Evolutionary conservation across 2,888 invertebrate genomes (phyloP), one percentile per base, ranked within the genome.

Genomic region (Dermolepida albohirtum): DNA sequence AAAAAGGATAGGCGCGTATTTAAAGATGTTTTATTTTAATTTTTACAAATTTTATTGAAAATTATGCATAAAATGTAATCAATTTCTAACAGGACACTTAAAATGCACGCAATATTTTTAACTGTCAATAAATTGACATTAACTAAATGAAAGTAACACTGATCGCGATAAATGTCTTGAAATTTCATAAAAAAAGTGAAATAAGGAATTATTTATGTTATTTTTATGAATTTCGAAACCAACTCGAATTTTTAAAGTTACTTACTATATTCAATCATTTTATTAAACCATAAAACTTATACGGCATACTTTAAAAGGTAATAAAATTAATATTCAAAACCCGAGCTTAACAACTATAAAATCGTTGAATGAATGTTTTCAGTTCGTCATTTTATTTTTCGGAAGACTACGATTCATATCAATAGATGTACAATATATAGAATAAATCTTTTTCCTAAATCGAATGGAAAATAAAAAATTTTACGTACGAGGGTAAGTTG

Each of bases 321-420:
- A 78, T 80, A 79, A 79, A 79, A 79, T 78, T 79, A 79, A 78
- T 78, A 79, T 78, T 79, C 77, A 78, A 77, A 79, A 78, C 78
- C 77, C 34, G 74, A 68, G 67, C 74, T 74, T 70, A 73, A 74
- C 74, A 75, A 73, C 75, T 71, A 76, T 75, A 76, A 77, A 77
- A 74, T 74, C 71, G 71, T 71, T 71, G 70, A 64, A 64, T 69
- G 68, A 71, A 72, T 68, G 68, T 73, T 75, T 74, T 74, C 7
- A 57, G 17, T 40, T 17, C 14, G 41, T 55, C 41, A 55, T 41
- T 5, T 34, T 34, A 34, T 55, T 11, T 40, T 11, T 22, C 27
- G 12, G 51, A 34, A 34, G 34, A 34, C 10, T 34, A 34, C 34
- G 1, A 7, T 34, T 34, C 6, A 34, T 34, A 34, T 34, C 34